Percentiles rank a stretch among this genome's conserved stretches.
phyloP scores from a whole-genome alignment of 1,140 invertebrate species.

The Leptestheria dahalacensis region DNA sequence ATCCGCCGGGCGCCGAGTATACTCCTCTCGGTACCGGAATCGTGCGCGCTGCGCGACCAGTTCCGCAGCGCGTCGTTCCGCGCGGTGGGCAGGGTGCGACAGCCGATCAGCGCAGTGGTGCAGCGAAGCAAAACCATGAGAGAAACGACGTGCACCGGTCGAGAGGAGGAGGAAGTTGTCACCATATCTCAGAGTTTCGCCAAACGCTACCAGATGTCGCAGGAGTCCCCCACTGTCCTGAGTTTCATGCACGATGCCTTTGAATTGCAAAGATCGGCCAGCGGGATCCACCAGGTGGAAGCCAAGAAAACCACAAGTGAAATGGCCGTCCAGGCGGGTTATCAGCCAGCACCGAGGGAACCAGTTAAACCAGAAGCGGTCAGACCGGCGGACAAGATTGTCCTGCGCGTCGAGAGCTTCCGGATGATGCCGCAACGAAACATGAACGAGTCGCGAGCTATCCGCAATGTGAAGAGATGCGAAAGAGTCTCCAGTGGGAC shows the following conservation, averaged over 20 bases:
- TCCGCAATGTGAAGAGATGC: not conserved
- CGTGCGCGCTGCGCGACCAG: not conserved
- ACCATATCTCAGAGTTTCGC: slow-evolving; percentile 5
- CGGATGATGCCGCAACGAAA: not conserved
- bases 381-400: not conserved
- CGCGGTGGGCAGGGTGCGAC: not conserved
- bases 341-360: not conserved
- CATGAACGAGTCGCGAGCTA: not conserved
- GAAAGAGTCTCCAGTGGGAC: slow-evolving; percentile 12
- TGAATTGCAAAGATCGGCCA: too few relatives aligned
- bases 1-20: slow-evolving; percentile 14
- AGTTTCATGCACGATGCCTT: slow-evolving; percentile 2
- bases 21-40: slow-evolving; percentile 3
- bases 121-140: slow-evolving; percentile 14
- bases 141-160: slow-evolving; percentile 2
- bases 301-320: not conserved
- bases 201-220: not conserved
- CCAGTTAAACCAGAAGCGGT: not conserved
- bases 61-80: slow-evolving; percentile 3
- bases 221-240: not conserved
- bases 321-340: not conserved
- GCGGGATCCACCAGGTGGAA: too few relatives aligned
- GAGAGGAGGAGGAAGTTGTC: not conserved
- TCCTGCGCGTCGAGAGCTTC: slow-evolving; percentile 14
- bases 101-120: not conserved